Evolutionary conservation across 1,140 invertebrate genomes (phyloP).

Genomic region (Drosophila hydei): DNA sequence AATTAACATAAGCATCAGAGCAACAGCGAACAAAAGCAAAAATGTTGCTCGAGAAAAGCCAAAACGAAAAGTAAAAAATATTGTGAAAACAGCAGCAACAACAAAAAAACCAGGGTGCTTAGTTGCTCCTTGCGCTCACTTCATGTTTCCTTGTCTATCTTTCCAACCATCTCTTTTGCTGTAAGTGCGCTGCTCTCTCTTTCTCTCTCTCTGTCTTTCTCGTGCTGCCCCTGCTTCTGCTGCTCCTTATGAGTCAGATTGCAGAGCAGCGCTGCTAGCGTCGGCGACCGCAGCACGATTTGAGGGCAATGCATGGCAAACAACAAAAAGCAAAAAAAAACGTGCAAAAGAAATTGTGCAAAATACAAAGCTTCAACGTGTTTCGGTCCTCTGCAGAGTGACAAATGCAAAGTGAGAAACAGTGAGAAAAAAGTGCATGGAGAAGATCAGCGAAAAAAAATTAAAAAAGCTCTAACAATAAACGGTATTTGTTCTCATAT

Average conservation of each 20-base stretch:
- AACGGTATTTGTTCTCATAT: slow-evolving; percentile 43
- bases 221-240: slow-evolving; percentile 7
- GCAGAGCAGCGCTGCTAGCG: slow-evolving; percentile 25
- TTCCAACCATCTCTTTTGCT: slow-evolving; percentile 11
- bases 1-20: slow-evolving; percentile 52
- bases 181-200: slow-evolving; percentile 16
- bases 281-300: slow-evolving; percentile 50
- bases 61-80: slow-evolving; percentile 33
- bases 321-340: slow-evolving; percentile 25
- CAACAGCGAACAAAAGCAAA: slow-evolving; percentile 28
- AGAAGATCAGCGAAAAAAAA: slow-evolving; percentile 40
- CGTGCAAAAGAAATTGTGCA: slow-evolving; percentile 70
- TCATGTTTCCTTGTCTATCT: slow-evolving; percentile 1
- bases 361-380: slow-evolving; percentile 48
- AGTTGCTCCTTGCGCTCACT: slow-evolving; percentile 27
- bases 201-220: slow-evolving; percentile 1
- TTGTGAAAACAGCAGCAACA: slow-evolving; percentile 31
- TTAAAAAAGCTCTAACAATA: slow-evolving; percentile 46
- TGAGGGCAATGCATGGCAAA: slow-evolving; percentile 44
- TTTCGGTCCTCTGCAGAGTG: slow-evolving; percentile 31
- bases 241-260: slow-evolving; percentile 48
- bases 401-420: slow-evolving; percentile 59
- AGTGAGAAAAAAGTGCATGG: slow-evolving; percentile 43
- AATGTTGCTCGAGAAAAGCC: slow-evolving; percentile 46
- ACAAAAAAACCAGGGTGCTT: slow-evolving; percentile 12